Base-by-base conservation (phyloP, 2,797 vertebrate genomes). In the Malurus splendens region DNA sequence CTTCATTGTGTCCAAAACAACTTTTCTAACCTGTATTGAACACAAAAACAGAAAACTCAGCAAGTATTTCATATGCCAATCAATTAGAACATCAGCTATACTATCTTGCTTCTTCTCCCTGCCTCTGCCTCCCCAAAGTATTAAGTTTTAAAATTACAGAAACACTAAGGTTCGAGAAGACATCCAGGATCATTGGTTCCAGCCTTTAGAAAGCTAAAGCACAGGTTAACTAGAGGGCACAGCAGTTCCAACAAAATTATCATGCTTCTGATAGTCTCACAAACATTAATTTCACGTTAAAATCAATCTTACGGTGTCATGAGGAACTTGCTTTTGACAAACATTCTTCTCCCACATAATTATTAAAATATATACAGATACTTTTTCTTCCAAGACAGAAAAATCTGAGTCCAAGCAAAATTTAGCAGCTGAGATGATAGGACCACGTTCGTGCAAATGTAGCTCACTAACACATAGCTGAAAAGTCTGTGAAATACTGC, bases 1-100 rank as follows among this genome's bases (percentile, higher is more conserved):
- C 97, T 99, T 99, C 98, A 99, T 98, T 3, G 99, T 99, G 93
- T 99, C 99, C 96, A 98, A 90, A 89, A 99, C 99, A 71, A 99
- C 98, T 96, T 99, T 99, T 73, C 99, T 98, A 48, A 99, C 99
- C 99, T 99, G 90, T 81, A 73, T 96, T 92, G 82, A 93, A 51
- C 86, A 51, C 51, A 61, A 61, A 55, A 86, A 67, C 11, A 38
- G 27, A 54, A 77, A 84, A 24, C 18, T 74, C 38, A 68, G 27
- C 23, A 82, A 48, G 4, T 33, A 72, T 54, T 74, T 67, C 1
- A 38, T n/a, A 66, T 28, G 47, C 18, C 32, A 24, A 79, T 52
- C 6, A 48, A 55, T 36, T 87, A 61, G 71, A 90, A 27, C 55
- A 59, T 13, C 22, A 64, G 7, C 22, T 38, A 42, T 14, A 44